Evolutionary conservation across 2,113 vertebrate species (phyloP).

Genomic region (Macquaria ambigua): DNA sequence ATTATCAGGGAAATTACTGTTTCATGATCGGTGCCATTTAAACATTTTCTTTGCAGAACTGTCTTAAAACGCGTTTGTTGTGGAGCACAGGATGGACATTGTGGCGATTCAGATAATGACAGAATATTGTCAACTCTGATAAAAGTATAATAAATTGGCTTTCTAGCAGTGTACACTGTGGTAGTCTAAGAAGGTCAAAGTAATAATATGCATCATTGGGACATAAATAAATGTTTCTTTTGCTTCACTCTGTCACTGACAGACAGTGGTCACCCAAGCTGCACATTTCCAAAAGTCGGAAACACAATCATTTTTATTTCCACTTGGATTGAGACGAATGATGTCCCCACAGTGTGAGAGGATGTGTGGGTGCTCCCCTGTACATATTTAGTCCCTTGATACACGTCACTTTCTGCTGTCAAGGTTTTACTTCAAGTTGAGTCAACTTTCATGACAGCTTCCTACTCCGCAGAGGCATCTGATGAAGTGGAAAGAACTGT

Average conservation of each 20-base stretch:
- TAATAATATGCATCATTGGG: neutral
- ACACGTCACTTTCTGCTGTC: constrained; percentile 34
- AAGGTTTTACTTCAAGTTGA: constrained; percentile 34
- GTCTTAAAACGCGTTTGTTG: neutral
- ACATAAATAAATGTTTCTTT: constrained; percentile 17
- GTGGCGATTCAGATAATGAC: neutral
- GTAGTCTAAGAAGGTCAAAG: neutral
- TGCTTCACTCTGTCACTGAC: constrained; percentile 9
- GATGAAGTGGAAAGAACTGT: constrained; percentile 40
- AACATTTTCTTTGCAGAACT: neutral
- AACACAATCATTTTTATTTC: constrained; percentile 45
- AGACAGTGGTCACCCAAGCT: constrained; percentile 1
- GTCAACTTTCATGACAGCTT: constrained; percentile 47
- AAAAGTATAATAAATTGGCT: neutral
- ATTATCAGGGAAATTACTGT: neutral
- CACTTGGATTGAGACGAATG: constrained; percentile 35
- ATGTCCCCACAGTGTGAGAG: neutral
- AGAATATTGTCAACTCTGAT: neutral
- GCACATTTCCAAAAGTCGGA: neutral
- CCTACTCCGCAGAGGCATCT: constrained; percentile 17
- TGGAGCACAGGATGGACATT: neutral
- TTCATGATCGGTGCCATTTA: neutral
- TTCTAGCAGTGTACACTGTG: neutral
- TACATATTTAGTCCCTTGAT: constrained; percentile 32
- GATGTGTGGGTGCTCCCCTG: neutral